Base-by-base conservation (phyloP, 2,888 invertebrate species). In the Sarcophaga variegata region DNA sequence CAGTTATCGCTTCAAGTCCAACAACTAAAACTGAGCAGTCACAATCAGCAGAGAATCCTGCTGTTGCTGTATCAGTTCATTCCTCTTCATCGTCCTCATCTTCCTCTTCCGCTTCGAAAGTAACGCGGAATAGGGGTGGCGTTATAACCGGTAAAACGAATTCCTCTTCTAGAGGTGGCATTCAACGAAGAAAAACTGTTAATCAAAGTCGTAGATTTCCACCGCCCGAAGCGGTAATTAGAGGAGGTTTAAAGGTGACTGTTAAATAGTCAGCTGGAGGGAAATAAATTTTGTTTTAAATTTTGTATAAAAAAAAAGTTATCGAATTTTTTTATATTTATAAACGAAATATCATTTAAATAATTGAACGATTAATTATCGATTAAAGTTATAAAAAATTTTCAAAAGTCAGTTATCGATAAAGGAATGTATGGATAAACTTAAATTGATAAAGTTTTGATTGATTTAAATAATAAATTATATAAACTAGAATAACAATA, bases 171-270 rank as follows among this genome's bases (percentile, higher is more conserved):
- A 70, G 82, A 75, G 25, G 71, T 83, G 85, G 83, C 14, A 88
- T 89, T 77, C 85, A 85, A 22, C 89, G 91, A 17, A 90, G 91
- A 71, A 85, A 86, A 76, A 90, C 80, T 59, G 27, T 88, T 3
- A 91, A 89, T 59, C 91, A 93, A 83, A 92, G 91, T 78, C 89
- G 93, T 25, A 89, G 90, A 86, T 91, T 92, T 88, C 91, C 93
- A 1, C 92, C 93, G 2, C 90, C 93, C 4, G 93, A 93, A 76
- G 91, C 93, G 22, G 89, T 93, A 10, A 92, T 93, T 11, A 93
- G 93, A 69, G 92, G 92, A 20, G 93, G 92, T 6, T 88, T 93
- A 8, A 91, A 91, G 72, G 93, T 93, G 49, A 92, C 92, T 22
- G 90, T 91, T 17, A 90, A 91, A 25, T 89, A 76, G 88, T 12